Base-by-base conservation (phyloP, 1,140 invertebrate species). In the Philopotamus ludificatus region DNA sequence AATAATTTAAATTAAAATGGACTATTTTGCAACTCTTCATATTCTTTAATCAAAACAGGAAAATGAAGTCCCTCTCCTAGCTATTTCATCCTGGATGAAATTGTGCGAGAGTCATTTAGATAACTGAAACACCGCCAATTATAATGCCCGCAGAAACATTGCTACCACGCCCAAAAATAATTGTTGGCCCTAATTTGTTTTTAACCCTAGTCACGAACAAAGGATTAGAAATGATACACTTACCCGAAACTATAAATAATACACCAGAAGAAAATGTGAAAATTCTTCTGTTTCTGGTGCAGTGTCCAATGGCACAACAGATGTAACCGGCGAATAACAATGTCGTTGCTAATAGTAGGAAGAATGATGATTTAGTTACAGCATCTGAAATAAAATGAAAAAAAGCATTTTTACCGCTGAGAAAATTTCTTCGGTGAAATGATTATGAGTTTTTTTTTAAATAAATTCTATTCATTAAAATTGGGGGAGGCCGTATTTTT, bases 191-290 rank as follows among this genome's bases (percentile, higher is more conserved):
- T 34, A 34, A 34, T 34, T 34, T 34, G 28, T 34, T 12, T 34
- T 34, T 34, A 12, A 34, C 4, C 4, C 28, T 34, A 39, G 18
- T 49, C 25, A 26, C 28, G 42, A 23, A 15, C 16, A 4, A 28
- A 49, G 49, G 34, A 28, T 22, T 20, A 44, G 9, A 58, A 12
- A 44, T 16, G 15, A 47, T 26, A 21, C 3, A 63, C 66, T 73
- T 75, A 86, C 85, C 88, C 78, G 87, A 87, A 71, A 89, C 81
- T 68, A 89, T 89, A 75, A 89, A 89, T 23, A 87, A 77, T 21
- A 89, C 85, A 28, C 88, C 88, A 18, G 87, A 85, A 57, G 87
- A 81, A 74, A 90, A 89, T 1, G 85, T 88, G 74, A 84, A 87
- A 39, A 89, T 77, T 62, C 84, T 74, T 58, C 83, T 74, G 22